A percentile compares a stretch with the other conserved stretches of the same genome.
These are phyloP conservation scores for Oreochromis tanganicae DNA, from an alignment of 2,113 vertebrate species.

Conservation along the genomic window DNA sequence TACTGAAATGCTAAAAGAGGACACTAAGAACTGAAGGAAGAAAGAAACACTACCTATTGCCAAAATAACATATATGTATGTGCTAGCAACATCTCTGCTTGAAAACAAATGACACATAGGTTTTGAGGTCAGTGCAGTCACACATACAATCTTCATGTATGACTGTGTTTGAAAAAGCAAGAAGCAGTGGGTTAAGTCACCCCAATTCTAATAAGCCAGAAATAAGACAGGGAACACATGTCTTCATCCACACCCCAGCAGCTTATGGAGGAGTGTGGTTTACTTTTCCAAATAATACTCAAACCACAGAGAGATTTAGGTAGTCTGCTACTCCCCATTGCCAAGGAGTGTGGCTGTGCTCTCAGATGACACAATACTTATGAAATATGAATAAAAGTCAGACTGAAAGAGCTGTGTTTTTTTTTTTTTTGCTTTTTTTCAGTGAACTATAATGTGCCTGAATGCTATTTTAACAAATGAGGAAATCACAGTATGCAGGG, in stretches of 20 bases:
- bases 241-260: conserved; percentile 2
- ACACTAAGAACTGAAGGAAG: neutral
- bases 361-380: conserved; percentile 50
- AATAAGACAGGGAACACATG: conserved; percentile 47
- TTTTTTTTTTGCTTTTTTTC: neutral
- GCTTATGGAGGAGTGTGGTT: conserved; percentile 47
- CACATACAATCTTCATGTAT: conserved; percentile 1
- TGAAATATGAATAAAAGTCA: conserved; percentile 45
- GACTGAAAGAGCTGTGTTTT: neutral
- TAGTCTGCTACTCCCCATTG: conserved; percentile 27
- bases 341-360: conserved; percentile 41
- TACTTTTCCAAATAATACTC: conserved; percentile 57
- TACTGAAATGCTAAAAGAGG: neutral
- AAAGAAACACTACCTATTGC: neutral
- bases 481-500: neutral
- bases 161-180: conserved; percentile 7
- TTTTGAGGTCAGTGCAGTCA: conserved; percentile 4
- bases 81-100: neutral
- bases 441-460: neutral
- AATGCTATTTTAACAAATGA: conserved; percentile 30
- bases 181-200: conserved; percentile 16
- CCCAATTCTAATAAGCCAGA: conserved; percentile 35
- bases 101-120: conserved; percentile 16
- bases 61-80: neutral
- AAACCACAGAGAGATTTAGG: conserved; percentile 54